These are phyloP conservation scores for Yponomeuta sedellus DNA, from an alignment of 2,888 invertebrate genomes.

Conservation along the genomic window DNA sequence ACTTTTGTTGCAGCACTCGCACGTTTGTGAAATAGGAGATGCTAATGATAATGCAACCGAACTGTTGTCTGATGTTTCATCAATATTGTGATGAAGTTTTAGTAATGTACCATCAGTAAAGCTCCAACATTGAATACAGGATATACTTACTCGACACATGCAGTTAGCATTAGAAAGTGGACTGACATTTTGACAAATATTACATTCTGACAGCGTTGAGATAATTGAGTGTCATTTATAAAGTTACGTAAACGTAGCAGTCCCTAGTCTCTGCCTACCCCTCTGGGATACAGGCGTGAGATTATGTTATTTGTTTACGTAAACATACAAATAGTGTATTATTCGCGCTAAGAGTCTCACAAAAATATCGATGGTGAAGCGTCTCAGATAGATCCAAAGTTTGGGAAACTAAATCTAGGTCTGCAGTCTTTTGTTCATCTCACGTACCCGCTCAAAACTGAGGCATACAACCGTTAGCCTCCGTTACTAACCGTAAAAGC, in stretches of 20 bases:
- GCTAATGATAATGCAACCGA: conserved; percentile 8
- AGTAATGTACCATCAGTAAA: background rate
- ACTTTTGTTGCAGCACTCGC: conserved; percentile 26
- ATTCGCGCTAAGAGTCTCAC: too few relatives aligned
- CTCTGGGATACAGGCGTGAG: too few relatives aligned
- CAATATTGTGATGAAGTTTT: background rate
- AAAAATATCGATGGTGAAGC: too few relatives aligned
- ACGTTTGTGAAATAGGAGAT: conserved; percentile 9
- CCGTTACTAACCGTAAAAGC: conserved; percentile 8
- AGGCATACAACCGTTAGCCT: background rate
- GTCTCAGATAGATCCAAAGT: background rate
- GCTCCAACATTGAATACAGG: background rate
- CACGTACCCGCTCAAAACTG: background rate
- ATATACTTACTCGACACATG: background rate
- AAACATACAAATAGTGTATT: too few relatives aligned
- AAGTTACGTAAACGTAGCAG: too few relatives aligned
- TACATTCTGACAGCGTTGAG: too few relatives aligned
- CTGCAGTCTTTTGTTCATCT: conserved; percentile 7
- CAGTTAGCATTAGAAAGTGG: too few relatives aligned
- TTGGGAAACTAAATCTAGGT: background rate
- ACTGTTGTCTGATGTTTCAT: background rate
- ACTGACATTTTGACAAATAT: too few relatives aligned
- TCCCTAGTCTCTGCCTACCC: too few relatives aligned
- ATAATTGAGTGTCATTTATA: too few relatives aligned
- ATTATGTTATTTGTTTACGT: too few relatives aligned